A percentile compares a stretch with the other conserved stretches of the same genome.
These are phyloP conservation scores for Alethe diademata DNA, from an alignment of 2,113 vertebrate species.

Conservation along the genomic window DNA sequence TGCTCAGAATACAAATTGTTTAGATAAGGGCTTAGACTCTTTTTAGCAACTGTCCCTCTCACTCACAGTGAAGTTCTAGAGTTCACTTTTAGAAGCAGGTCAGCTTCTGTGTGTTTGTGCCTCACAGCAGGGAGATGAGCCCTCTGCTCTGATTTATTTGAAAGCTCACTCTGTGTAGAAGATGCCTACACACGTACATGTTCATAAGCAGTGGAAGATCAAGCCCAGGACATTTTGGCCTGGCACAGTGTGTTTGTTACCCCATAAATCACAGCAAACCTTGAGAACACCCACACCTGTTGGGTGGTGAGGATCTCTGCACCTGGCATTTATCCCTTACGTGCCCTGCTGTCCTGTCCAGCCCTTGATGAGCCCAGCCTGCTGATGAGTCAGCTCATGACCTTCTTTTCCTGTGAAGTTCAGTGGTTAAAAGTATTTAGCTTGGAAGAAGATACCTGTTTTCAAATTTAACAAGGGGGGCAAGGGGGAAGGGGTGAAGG, in stretches of 20 bases:
- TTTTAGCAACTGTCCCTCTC: background rate
- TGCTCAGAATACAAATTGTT: background rate
- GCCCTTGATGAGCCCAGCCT: background rate
- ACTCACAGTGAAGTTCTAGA: background rate
- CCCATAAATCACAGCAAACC: slow-evolving; percentile 40
- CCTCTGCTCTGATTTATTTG: background rate
- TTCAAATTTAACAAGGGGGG: slow-evolving; percentile 5
- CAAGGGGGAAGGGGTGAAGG: background rate
- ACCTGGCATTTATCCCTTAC: background rate
- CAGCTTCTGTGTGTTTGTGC: background rate
- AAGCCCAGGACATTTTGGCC: background rate
- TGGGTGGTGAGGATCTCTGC: background rate
- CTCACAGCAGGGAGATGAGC: background rate
- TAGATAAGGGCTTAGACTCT: background rate
- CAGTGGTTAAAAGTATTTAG: slow-evolving; percentile 56
- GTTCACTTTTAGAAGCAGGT: background rate
- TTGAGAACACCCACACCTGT: slow-evolving; percentile 29
- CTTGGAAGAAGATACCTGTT: slow-evolving; percentile 68
- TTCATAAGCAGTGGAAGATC: background rate
- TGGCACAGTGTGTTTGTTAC: background rate
- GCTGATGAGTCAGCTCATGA: slow-evolving; percentile 21
- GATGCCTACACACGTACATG: background rate
- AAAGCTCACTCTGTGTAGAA: background rate
- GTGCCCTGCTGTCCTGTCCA: background rate
- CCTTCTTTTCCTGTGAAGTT: slow-evolving; percentile 41